phyloP scores from a whole-genome alignment of 2,888 invertebrate genomes.

The Cryptocheilus praepositus region DNA sequence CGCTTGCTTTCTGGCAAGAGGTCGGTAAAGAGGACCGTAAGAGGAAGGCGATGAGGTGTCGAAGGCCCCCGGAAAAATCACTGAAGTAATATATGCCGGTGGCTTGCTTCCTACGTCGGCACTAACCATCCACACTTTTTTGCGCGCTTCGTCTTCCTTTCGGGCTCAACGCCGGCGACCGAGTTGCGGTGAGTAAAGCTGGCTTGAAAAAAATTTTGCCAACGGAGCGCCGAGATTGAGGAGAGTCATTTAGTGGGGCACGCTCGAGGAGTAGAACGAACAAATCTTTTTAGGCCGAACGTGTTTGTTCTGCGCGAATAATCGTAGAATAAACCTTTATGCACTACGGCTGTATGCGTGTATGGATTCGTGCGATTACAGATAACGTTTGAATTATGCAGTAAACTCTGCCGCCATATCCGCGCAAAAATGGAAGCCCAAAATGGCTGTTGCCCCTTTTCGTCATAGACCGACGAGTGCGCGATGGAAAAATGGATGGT shows the following conservation, averaged over 20 bases:
- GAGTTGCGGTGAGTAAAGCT: background rate
- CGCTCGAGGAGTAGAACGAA: background rate
- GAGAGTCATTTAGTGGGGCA: slow-evolving; percentile 5
- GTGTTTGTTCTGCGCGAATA: no score
- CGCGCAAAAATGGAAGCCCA: background rate
- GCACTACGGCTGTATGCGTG: no score
- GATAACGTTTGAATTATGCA: no score
- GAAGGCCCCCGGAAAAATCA: slow-evolving; percentile 13
- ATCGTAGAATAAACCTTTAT: no score
- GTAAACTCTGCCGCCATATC: background rate
- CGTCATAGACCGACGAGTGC: slow-evolving; percentile 22
- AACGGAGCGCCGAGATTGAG: slow-evolving; percentile 9
- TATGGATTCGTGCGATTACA: background rate
- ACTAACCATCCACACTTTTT: background rate
- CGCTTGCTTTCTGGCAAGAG: slow-evolving; percentile 21
- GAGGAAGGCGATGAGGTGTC: slow-evolving; percentile 24
- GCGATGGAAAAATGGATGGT: slow-evolving; percentile 32
- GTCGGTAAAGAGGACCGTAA: background rate
- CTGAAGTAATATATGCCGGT: slow-evolving; percentile 35
- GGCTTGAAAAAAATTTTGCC: slow-evolving; percentile 1
- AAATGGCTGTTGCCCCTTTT: slow-evolving; percentile 16
- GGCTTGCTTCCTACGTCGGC: no score
- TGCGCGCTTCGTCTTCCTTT: background rate
- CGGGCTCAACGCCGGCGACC: background rate
- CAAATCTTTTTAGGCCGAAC: no score